Evolutionary conservation across 2,888 invertebrate species (phyloP), one percentile per base, ranked within the genome.

Genomic region (Amaurobius ferox): DNA sequence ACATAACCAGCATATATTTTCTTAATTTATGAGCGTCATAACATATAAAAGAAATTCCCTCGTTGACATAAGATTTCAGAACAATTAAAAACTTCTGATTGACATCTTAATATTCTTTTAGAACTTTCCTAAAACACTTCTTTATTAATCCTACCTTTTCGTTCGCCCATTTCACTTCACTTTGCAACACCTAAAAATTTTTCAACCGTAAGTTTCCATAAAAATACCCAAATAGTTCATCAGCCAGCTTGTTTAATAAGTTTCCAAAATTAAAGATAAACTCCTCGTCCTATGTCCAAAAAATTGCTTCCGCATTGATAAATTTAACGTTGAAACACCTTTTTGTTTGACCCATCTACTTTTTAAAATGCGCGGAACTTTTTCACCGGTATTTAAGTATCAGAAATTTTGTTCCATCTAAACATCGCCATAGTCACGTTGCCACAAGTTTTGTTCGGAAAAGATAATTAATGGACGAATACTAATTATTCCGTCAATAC

Each of bases 221-320:
- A 44, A 44, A 44, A 44, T 44, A 44, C 23, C 11, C 7, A 55
- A 55, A 19, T 55, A 23, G 55, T 23, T 55, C 55, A 23, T 23
- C 55, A 55, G 23, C 19, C 19, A 5, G 3, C 11, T 23, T 1
- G 23, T 55, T 55, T 55, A 23, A 55, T 55, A 55, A 55, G 13
- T 55, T 55, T 16, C 3, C 55, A 55, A 55, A 55, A 55, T 23
- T 55, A 55, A 55, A 55, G 55, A 55, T 55, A 55, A 55, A 55
- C 55, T 55, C 23, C 55, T 55, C 55, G 23, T 55, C 55, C 30
- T 19, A 9, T 23, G 55, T 23, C 55, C 23, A 55, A 55, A 55
- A 55, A 55, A 55, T 55, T 0, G 23, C 23, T 55, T 55, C 55
- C 11, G 55, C 66, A 9, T n/a, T 35, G 66, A 66, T 29, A 7